These are phyloP conservation scores for Salvelinus fontinalis DNA, from an alignment of 2,113 vertebrate genomes.

Conservation along the genomic window DNA sequence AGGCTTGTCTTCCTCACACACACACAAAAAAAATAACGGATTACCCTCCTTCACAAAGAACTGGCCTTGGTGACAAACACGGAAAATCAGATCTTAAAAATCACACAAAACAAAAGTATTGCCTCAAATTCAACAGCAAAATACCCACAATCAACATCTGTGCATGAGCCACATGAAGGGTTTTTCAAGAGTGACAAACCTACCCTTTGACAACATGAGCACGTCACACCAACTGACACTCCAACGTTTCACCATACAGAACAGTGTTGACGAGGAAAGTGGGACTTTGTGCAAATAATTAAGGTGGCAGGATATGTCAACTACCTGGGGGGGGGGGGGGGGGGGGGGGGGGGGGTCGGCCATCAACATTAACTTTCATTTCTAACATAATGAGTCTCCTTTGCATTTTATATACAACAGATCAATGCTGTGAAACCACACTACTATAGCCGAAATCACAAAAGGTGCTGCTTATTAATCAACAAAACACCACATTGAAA, in stretches of 20 bases:
- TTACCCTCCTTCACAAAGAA: too few relatives aligned
- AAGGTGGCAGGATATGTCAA: slow-evolving; percentile 9
- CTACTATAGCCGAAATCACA: background rate
- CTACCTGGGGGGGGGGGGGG: background rate
- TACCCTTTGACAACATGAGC: slow-evolving; percentile 6
- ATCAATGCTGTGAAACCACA: background rate
- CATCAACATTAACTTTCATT: background rate
- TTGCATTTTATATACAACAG: too few relatives aligned
- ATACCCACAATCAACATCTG: background rate
- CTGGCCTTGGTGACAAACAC: too few relatives aligned
- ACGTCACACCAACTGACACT: slow-evolving; percentile 39
- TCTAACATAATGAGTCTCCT: background rate
- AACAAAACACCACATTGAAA: background rate
- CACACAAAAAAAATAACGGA: too few relatives aligned
- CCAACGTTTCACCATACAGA: slow-evolving; percentile 41
- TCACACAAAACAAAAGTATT: too few relatives aligned
- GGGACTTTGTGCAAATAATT: slow-evolving; percentile 50
- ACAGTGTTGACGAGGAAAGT: slow-evolving; percentile 39
- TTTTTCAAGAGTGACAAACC: background rate
- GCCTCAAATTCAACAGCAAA: background rate
- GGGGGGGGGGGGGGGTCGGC: background rate
- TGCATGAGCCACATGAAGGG: too few relatives aligned
- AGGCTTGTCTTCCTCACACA: too few relatives aligned
- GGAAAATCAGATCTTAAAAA: too few relatives aligned
- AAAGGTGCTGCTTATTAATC: background rate